phyloP scores from a whole-genome alignment of 2,113 vertebrate species.

The Bos taurus region ARS-UCD2.0 NC_037345.1:21584001-21584500 shows the following conservation, averaged over 20 bases:
- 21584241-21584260: constrained; percentile 58
- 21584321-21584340: constrained; percentile 55
- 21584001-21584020: constrained; percentile 62
- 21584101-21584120: constrained; percentile 44
- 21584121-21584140: constrained; percentile 69
- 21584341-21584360: constrained; percentile 33
- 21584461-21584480: neutral
- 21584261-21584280: constrained; percentile 18
- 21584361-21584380: constrained; percentile 43
- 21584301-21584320: constrained; percentile 65
- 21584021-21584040: constrained; percentile 19
- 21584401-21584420: neutral
- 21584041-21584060: constrained; percentile 36
- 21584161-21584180: constrained; percentile 68
- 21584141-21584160: constrained; percentile 61
- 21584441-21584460: neutral
- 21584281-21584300: constrained; percentile 46
- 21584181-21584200: constrained; percentile 76
- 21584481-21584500: neutral
- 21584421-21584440: neutral
- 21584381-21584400: constrained; percentile 2
- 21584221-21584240: constrained; percentile 68
- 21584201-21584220: constrained; percentile 73
- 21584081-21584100: constrained; percentile 22
- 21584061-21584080: constrained; percentile 59